Conservation (phyloP, 92 coral and sea anemone genomes). For the Epizoanthus ramosus region DNA sequence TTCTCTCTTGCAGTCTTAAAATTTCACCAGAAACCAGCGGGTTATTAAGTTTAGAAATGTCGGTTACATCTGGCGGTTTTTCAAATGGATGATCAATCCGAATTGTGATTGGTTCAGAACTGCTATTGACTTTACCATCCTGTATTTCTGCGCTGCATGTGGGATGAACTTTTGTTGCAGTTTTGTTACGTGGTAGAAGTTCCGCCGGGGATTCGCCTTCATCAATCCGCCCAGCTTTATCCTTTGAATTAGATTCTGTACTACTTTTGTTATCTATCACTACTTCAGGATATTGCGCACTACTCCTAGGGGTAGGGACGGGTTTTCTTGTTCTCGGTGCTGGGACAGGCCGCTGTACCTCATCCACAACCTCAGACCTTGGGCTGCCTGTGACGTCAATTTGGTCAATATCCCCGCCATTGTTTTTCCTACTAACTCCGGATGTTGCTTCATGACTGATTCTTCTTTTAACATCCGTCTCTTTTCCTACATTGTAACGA, state of each 20-base stretch:
- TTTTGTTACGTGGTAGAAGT: background rate
- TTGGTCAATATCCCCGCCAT: constrained; percentile 1
- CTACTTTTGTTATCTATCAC: constrained; percentile 1
- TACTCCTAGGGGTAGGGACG: background rate
- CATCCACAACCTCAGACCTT: background rate
- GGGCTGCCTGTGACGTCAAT: background rate
- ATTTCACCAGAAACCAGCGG: constrained; percentile 81
- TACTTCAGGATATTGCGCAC: constrained; percentile 12
- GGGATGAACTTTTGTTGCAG: background rate
- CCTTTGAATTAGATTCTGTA: no score
- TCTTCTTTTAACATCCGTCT: constrained; percentile 8
- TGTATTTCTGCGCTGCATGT: constrained; percentile 55
- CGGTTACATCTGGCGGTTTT: constrained; percentile 48
- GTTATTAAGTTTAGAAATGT: constrained; percentile 50
- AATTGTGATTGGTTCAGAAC: constrained; percentile 59
- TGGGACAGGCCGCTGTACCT: constrained; percentile 14
- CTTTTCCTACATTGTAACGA: background rate
- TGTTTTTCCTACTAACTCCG: constrained; percentile 26
- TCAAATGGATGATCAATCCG: constrained; percentile 88
- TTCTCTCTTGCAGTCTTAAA: constrained; percentile 93
- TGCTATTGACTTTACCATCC: constrained; percentile 24
- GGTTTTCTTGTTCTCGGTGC: constrained; percentile 40
- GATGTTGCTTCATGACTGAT: constrained; percentile 17
- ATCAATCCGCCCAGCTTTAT: no score
- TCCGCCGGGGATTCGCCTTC: background rate